A percentile compares a stretch with the other conserved stretches of the same genome.
phyloP scores from a whole-genome alignment of 2,888 invertebrate species.

The Spatulosminthurus flaviceps region DNA sequence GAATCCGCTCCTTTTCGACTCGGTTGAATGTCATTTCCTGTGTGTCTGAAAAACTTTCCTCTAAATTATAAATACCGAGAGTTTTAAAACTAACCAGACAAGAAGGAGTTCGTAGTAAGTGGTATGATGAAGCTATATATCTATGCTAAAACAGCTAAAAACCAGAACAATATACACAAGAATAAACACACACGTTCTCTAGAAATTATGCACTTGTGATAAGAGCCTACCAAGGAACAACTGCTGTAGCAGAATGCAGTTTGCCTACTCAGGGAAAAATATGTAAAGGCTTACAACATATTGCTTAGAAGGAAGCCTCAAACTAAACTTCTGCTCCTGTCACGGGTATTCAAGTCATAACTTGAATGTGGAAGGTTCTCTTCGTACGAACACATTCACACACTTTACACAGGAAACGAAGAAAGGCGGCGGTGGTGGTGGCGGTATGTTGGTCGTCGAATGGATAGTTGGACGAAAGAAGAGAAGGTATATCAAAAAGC shows the following conservation, averaged over 20 bases:
- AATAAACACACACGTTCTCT: too few relatives aligned
- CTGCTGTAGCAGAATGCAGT: too few relatives aligned
- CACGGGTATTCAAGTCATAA: constrained; percentile 4
- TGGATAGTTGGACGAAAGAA: too few relatives aligned
- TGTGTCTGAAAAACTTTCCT: constrained; percentile 28
- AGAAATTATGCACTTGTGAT: too few relatives aligned
- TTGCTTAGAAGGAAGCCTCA: too few relatives aligned
- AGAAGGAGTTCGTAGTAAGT: too few relatives aligned
- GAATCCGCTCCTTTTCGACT: constrained; percentile 48
- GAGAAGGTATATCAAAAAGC: not conserved
- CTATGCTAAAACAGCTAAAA: not conserved
- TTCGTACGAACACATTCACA: not conserved
- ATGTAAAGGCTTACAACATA: too few relatives aligned
- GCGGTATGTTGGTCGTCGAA: too few relatives aligned
- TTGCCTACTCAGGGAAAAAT: too few relatives aligned
- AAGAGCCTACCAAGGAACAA: too few relatives aligned
- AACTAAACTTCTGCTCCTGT: constrained; percentile 2
- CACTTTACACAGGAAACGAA: constrained; percentile 39
- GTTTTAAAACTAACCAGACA: constrained; percentile 24
- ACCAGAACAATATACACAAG: too few relatives aligned
- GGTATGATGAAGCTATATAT: not conserved
- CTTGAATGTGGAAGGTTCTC: not conserved
- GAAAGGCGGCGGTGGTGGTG: constrained; percentile 28
- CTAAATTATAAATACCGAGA: constrained; percentile 22
- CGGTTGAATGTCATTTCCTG: constrained; percentile 53